Evolutionary conservation across 2,797 vertebrate species (phyloP).

Genomic region (Mus spretus): DNA sequence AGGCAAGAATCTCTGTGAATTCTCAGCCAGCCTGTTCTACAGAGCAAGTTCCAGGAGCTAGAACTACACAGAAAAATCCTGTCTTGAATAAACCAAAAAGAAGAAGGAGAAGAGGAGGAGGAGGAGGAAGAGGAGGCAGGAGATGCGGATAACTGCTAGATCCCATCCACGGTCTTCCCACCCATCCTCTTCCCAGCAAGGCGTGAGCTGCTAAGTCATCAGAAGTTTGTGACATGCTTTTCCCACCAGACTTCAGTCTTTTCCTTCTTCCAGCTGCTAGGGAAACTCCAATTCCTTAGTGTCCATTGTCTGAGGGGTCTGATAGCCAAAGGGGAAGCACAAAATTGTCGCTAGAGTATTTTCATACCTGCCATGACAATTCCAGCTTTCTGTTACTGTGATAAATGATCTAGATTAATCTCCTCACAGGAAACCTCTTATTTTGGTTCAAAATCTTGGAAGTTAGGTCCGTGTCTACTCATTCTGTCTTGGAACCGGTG

Average conservation of each 20-base stretch:
- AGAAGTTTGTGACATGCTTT: not conserved
- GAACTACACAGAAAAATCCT: not conserved
- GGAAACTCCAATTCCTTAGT: not conserved
- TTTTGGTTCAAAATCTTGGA: not conserved
- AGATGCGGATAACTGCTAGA: not conserved
- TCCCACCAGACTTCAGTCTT: not conserved
- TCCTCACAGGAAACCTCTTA: not conserved
- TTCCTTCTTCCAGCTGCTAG: not conserved
- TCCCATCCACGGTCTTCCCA: not conserved
- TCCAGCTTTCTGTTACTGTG: not conserved
- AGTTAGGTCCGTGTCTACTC: not conserved
- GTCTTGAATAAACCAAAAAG: not conserved
- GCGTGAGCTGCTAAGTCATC: not conserved
- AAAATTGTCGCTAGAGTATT: not conserved
- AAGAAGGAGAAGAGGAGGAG: not conserved
- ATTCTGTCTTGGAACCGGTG: not conserved
- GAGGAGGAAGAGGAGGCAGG: not conserved
- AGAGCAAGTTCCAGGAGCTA: not conserved
- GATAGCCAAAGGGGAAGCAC: not conserved
- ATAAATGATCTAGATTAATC: not conserved
- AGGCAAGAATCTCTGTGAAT: not conserved
- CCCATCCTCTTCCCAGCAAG: too few species aligned
- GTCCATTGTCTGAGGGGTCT: not conserved
- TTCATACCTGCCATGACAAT: not conserved
- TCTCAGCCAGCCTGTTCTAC: not conserved